Evolutionary conservation across 2,888 invertebrate genomes (phyloP), one percentile per base, ranked within the genome.

Genomic region (Anagyrus pseudococci): DNA sequence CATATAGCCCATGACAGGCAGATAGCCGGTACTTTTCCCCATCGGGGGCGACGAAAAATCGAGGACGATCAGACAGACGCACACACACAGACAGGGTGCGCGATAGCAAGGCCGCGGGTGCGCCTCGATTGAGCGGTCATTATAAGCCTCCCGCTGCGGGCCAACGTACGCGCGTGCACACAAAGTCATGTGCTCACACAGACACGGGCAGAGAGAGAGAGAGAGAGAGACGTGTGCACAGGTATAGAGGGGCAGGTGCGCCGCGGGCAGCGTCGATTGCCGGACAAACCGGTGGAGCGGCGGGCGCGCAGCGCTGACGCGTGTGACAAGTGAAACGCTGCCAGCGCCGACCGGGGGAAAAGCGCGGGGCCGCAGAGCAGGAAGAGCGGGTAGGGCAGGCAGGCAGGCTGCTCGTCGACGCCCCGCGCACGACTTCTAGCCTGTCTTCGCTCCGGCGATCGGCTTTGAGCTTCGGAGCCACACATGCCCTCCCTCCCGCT

Each of bases 391-490:
- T 8, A 22, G 50, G 10, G 22, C 19, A 20, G 46, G n/a, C n/a
- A n/a, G n/a, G n/a, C n/a, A n/a, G n/a, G n/a, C n/a, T n/a, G n/a
- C n/a, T n/a, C n/a, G n/a, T n/a, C n/a, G n/a, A n/a, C n/a, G n/a
- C n/a, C n/a, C n/a, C n/a, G n/a, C n/a, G n/a, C n/a, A n/a, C n/a
- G n/a, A n/a, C n/a, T n/a, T n/a, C n/a, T n/a, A 20, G 46, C 8
- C 8, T 37, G 33, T 37, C 2, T 13, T 13, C 8, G 33, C 10
- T 10, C 33, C 33, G 33, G 10, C 4, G 10, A 10, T 37, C 33
- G 33, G 33, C 75, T 77, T 77, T 77, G 75, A n/a, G 77, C 75
- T 79, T 76, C 75, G 77, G 78, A 78, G 76, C 73, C 77, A 72
- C 25, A 20, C 13, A 8, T n/a, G n/a, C n/a, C n/a, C n/a, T n/a